phyloP scores from a whole-genome alignment of 2,888 invertebrate genomes.

The Dioctria linearis region DNA sequence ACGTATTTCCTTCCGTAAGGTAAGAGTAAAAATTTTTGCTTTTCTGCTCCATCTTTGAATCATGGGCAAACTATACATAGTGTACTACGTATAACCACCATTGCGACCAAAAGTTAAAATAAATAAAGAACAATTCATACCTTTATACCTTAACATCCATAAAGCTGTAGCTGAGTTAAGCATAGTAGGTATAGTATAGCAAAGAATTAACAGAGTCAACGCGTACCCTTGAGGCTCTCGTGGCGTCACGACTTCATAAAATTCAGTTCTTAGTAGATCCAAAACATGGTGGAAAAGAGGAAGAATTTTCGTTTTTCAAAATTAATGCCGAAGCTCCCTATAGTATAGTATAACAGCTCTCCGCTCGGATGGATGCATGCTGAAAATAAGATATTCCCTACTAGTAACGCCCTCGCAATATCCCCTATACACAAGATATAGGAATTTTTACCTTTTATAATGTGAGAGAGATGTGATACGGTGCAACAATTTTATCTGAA shows the following conservation, averaged over 20 bases:
- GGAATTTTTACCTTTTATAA: slow-evolving; percentile 38
- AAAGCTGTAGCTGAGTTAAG: not conserved
- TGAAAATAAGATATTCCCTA: slow-evolving; percentile 33
- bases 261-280: not conserved
- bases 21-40: too few relatives aligned
- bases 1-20: slow-evolving; percentile 10
- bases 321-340: slow-evolving; percentile 30
- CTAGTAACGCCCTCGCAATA: slow-evolving; percentile 47
- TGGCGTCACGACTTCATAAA: slow-evolving; percentile 62
- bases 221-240: slow-evolving; percentile 60
- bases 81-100: too few relatives aligned
- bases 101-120: too few relatives aligned
- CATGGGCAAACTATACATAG: too few relatives aligned
- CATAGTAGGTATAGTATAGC: not conserved
- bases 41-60: slow-evolving; percentile 20
- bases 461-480: slow-evolving; percentile 33
- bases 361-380: slow-evolving; percentile 9
- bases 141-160: not conserved
- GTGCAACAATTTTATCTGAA: slow-evolving; percentile 36
- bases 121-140: not conserved
- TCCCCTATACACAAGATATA: slow-evolving; percentile 15
- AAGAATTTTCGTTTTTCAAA: slow-evolving; percentile 34
- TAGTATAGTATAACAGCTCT: not conserved
- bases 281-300: slow-evolving; percentile 28
- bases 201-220: not conserved